A percentile compares a stretch with the other conserved stretches of the same genome.
Conservation (phyloP, 2,888 invertebrate genomes). For the Tribolium freemani region DNA sequence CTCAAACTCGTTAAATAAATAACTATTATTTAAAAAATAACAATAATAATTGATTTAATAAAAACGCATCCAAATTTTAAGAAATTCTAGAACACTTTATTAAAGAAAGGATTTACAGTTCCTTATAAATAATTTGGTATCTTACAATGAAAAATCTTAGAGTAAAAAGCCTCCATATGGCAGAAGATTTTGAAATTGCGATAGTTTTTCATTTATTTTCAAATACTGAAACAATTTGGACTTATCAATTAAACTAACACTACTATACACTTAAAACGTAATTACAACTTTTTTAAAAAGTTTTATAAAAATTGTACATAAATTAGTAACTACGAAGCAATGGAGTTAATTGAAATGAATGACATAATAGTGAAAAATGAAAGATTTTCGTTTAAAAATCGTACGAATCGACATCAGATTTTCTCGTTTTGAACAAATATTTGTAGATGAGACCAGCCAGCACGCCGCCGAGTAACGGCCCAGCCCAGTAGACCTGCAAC, state of each 20-base stretch:
- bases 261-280: not conserved
- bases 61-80: too few relatives aligned
- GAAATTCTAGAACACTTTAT: too few relatives aligned
- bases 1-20: too few relatives aligned
- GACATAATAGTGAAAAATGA: not conserved
- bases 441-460: conserved; percentile 73
- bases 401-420: conserved; percentile 83
- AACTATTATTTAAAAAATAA: too few relatives aligned
- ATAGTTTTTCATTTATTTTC: not conserved
- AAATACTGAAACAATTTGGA: not conserved
- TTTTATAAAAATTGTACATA: conserved; percentile 38
- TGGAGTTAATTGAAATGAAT: conserved; percentile 1
- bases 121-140: too few relatives aligned
- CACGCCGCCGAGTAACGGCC: conserved; percentile 73
- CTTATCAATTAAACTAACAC: not conserved
- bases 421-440: conserved; percentile 75
- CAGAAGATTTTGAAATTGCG: not conserved
- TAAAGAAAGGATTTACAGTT: too few relatives aligned
- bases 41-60: too few relatives aligned
- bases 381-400: conserved; percentile 75
- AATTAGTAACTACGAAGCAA: conserved; percentile 11
- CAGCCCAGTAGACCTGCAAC: conserved; percentile 75
- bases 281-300: conserved; percentile 31
- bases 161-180: not conserved
- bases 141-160: not conserved